phyloP scores from a whole-genome alignment of 2,113 vertebrate species.

The Taurulus bubalis region DNA sequence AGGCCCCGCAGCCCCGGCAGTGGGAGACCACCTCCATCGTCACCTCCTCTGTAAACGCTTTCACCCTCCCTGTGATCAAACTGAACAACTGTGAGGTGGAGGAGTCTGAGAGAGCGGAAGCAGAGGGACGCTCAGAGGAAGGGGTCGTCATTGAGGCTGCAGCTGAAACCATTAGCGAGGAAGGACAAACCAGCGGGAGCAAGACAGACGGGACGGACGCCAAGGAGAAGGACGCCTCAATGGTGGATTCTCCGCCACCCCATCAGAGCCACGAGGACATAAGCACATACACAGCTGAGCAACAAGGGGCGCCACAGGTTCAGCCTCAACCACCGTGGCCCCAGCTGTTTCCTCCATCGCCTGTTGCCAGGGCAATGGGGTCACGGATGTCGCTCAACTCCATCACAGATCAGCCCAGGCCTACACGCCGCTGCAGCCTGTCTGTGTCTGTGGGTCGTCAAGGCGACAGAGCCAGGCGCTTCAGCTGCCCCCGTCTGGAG shows the following conservation, averaged over 20 bases:
- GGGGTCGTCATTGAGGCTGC: slow-evolving; percentile 46
- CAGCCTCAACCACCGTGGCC: slow-evolving; percentile 73
- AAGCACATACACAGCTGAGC: slow-evolving; percentile 82
- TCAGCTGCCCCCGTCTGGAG: slow-evolving; percentile 89
- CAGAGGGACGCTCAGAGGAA: slow-evolving; percentile 50
- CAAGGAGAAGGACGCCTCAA: slow-evolving; percentile 51
- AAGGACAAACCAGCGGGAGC: slow-evolving; percentile 44
- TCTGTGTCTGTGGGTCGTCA: slow-evolving; percentile 72
- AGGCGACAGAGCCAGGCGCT: slow-evolving; percentile 80
- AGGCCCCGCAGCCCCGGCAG: slow-evolving; percentile 71
- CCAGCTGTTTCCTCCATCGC: slow-evolving; percentile 80
- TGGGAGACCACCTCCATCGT: slow-evolving; percentile 90
- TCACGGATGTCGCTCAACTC: slow-evolving; percentile 81
- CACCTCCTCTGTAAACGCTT: slow-evolving; percentile 90
- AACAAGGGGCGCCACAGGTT: slow-evolving; percentile 73
- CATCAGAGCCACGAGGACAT: slow-evolving; percentile 61
- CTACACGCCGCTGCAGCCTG: slow-evolving; percentile 76
- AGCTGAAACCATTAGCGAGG: slow-evolving; percentile 30
- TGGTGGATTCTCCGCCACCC: slow-evolving; percentile 35
- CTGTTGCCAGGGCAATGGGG: slow-evolving; percentile 70
- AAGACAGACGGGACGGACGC: slow-evolving; percentile 25
- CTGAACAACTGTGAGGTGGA: slow-evolving; percentile 87
- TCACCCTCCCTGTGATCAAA: slow-evolving; percentile 89
- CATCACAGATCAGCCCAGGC: slow-evolving; percentile 80
- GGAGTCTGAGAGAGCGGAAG: slow-evolving; percentile 54